Evolutionary conservation across 1,140 invertebrate genomes (phyloP), one percentile per base, ranked within the genome.

Genomic region (Druon quercuslanigerum): DNA sequence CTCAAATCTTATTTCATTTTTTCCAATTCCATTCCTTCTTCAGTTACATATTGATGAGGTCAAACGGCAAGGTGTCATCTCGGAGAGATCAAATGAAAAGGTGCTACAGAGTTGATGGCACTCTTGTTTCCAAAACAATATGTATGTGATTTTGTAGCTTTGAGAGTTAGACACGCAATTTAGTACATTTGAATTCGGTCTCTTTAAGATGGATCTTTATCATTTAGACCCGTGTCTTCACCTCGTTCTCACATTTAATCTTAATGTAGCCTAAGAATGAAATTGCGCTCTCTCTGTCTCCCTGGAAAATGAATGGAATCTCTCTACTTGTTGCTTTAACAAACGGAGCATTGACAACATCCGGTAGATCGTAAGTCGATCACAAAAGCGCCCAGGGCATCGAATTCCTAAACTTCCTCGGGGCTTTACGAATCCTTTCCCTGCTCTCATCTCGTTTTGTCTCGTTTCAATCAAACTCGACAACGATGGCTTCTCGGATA

Each of bases 401-500:
- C 52, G 52, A 54, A 54, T 54, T 54, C 52, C 52, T 17, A 54
- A 54, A 54, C 52, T 54, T 54, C 52, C 17, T n/a, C n/a, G 17
- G 52, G 52, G 52, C 52, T 17, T 54, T n/a, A 54, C 52, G 52
- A 19, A 54, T n/a, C 52, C 52, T 54, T 54, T 60, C 16, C 20
- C 33, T 66, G 20, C 14, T 66, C 33, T 66, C 25, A 16, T 40
- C 33, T 33, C 13, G 33, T 66, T 66, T 66, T 66, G 60, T 66
- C 60, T 66, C 14, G 60, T 66, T 66, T 66, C 33, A 56, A 56
- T 40, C n/a, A 71, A 51, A 75, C 56, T 50, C 51, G 72, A 46
- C 70, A 78, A 74, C 71, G 50, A 51, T 13, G 46, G 70, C 74
- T 76, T 73, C 75, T 50, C 33, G 51, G 51, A 54, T 73, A 33